Evolutionary conservation across 2,888 invertebrate species (phyloP), one percentile per base, ranked within the genome.

Genomic region (Odontomyia ornata): DNA sequence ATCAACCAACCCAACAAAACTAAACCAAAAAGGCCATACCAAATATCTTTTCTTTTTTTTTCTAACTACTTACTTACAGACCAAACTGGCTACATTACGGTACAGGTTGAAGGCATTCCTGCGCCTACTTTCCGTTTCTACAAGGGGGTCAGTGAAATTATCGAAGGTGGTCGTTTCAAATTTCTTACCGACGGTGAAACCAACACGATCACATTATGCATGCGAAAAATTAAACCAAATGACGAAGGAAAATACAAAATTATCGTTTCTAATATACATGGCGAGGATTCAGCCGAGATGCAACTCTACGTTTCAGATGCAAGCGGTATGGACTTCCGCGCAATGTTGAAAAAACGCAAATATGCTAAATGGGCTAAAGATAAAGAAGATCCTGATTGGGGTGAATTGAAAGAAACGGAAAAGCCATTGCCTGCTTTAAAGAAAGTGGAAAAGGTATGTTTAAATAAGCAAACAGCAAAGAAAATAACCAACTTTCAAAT

Each of bases 241-340:
- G 99, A 99, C 92, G 98, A 99, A 88, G 97, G 96, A 75, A 95
- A 94, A 88, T 99, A 98, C 89, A 96, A 93, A 85, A 90, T 98
- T 83, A 93, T 95, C 81, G 92, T 99, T 80, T 94, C 94, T 84
- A 98, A 99, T 86, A 92, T 93, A 81, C 95, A 97, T 84, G 99
- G 99, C 78, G 95, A 96, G 85, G 99, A 99, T 88, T 93, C 95
- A 0, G 97, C 97, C 78, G 98, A 98, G 86, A 95, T 96, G 91
- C 94, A 94, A 84, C 91, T 99, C 81, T 98, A 96, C 86, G 98
- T 99, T 79, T 98, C 98, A 83, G 98, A 97, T 89, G 93, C 98
- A 80, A 97, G 97, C 88, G 97, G 97, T 81, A 95, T 99, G 94
- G 99, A 99, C 89, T 99, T 99, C 94, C 93, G 99, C 88, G 93